Percentiles rank a stretch among this genome's conserved stretches.
phyloP scores from a whole-genome alignment of 2,888 invertebrate species.

The Ecliptopera silaceata region DNA sequence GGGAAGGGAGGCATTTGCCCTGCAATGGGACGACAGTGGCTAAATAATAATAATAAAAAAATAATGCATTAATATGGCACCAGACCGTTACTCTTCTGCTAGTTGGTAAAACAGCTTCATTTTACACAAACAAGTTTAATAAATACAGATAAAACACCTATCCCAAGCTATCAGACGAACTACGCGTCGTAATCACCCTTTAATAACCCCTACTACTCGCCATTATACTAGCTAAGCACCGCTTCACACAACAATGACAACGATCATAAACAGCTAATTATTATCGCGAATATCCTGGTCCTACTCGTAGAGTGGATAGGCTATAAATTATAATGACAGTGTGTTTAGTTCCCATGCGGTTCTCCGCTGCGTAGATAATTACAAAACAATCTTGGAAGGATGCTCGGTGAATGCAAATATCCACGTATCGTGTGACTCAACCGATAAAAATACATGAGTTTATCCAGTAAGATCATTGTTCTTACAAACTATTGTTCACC shows the following conservation, averaged over 20 bases:
- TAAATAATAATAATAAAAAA: too few species aligned
- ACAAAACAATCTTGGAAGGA: constrained; percentile 9
- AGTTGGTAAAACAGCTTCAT: too few species aligned
- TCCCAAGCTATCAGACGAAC: neutral
- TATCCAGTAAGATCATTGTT: too few species aligned
- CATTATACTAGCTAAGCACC: constrained; percentile 14
- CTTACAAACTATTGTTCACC: constrained; percentile 2
- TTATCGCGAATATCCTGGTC: constrained; percentile 54
- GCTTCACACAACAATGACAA: constrained; percentile 29
- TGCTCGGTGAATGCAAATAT: constrained; percentile 2
- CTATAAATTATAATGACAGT: neutral
- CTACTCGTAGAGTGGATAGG: constrained; percentile 4
- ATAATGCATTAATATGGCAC: too few species aligned
- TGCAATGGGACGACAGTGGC: too few species aligned
- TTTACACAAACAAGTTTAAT: too few species aligned
- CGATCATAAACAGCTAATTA: constrained; percentile 44
- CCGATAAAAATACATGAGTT: constrained; percentile 2
- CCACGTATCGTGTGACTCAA: neutral
- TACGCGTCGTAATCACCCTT: constrained; percentile 21
- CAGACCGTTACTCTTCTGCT: too few species aligned
- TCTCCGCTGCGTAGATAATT: constrained; percentile 30
- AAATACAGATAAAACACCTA: too few species aligned
- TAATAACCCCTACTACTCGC: constrained; percentile 22
- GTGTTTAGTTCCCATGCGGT: constrained; percentile 33
- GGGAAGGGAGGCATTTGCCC: too few species aligned